phyloP scores from a whole-genome alignment of 2,888 invertebrate species.

The Scaptomyza flava region DNA sequence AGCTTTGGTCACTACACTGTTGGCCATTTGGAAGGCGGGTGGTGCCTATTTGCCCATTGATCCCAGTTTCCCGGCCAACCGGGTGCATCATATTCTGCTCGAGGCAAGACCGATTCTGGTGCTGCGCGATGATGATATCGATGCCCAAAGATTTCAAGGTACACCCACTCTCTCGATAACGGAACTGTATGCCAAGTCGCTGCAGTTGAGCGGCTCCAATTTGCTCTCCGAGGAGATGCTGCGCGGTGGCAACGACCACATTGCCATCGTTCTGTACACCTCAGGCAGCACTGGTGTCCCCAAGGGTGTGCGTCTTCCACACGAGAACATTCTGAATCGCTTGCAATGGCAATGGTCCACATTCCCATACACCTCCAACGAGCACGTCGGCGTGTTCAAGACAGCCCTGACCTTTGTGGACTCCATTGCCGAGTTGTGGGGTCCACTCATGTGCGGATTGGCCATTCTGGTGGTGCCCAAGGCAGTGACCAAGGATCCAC shows the following conservation, averaged over 20 bases:
- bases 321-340: conserved; percentile 91
- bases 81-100: conserved; percentile 90
- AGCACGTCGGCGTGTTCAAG: conserved; percentile 92
- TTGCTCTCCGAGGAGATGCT: conserved; percentile 84
- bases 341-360: conserved; percentile 94
- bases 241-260: conserved; percentile 68
- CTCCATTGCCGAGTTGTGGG: conserved; percentile 95
- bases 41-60: conserved; percentile 94
- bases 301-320: conserved; percentile 94
- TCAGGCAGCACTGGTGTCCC: conserved; percentile 96
- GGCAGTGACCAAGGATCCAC: conserved; percentile 90
- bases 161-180: conserved; percentile 71
- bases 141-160: conserved; percentile 71
- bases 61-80: conserved; percentile 88
- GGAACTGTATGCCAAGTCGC: conserved; percentile 77
- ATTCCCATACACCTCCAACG: conserved; percentile 89
- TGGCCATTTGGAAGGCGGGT: conserved; percentile 92
- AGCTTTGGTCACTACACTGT: conserved; percentile 87
- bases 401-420: conserved; percentile 96
- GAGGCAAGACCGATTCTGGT: conserved; percentile 89
- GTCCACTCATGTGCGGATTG: conserved; percentile 89
- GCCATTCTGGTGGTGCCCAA: conserved; percentile 91
- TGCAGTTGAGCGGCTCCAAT: conserved; percentile 72
- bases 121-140: conserved; percentile 87
- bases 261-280: conserved; percentile 82